Evolutionary conservation across 2,888 invertebrate genomes (phyloP), one percentile per base, ranked within the genome.

Genomic region (Lochmaea crataegi): DNA sequence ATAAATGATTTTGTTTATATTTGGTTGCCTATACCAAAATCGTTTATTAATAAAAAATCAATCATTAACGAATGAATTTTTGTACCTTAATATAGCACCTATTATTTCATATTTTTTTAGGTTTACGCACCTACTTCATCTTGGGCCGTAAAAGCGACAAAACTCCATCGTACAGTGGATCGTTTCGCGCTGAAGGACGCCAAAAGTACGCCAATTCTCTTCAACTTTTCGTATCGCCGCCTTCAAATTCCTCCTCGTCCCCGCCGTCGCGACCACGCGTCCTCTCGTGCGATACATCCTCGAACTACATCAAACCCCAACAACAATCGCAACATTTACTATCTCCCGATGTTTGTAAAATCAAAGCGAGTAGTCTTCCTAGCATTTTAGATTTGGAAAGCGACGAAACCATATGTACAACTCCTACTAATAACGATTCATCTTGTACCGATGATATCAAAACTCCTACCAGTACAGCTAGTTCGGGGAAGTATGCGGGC

Each of bases 61-160:
- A n/a, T n/a, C n/a, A n/a, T n/a, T n/a, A n/a, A n/a, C n/a, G n/a
- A n/a, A n/a, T n/a, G n/a, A n/a, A n/a, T n/a, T n/a, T n/a, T n/a
- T n/a, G n/a, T n/a, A n/a, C n/a, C n/a, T n/a, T n/a, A n/a, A n/a
- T n/a, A n/a, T n/a, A n/a, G n/a, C n/a, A n/a, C n/a, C n/a, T n/a
- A n/a, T n/a, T n/a, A n/a, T n/a, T n/a, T n/a, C 3, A 32, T 32
- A 32, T 32, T 2, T 53, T 70, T 64, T 6, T 86, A 94, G 94
- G 94, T 84, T 90, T 94, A 84, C 94, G 94, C 86, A 96, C 96
- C 1, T 96, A 92, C 86, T 97, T 96, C 86, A 95, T 97, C 73
- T 90, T 93, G 84, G 93, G 94, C 41, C 90, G 93, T 38, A 93
- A 92, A 84, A 88, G 89, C 76, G 91, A 90, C 80, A 87, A 81